Conservation (phyloP, 2,888 invertebrate species). For the Micropterix aruncella region DNA sequence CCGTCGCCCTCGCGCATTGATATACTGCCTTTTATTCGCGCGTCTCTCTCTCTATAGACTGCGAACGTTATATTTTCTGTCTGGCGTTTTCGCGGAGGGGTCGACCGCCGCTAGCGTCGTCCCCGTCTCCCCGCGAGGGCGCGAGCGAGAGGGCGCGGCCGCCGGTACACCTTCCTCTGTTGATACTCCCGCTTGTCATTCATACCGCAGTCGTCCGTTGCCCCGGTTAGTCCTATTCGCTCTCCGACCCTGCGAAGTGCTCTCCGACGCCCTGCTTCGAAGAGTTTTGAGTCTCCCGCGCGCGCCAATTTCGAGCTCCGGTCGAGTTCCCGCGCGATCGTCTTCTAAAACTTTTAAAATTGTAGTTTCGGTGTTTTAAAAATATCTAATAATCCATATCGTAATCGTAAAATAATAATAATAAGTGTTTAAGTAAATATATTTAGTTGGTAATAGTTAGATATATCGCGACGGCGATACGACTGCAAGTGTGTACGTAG, state of each 20-base stretch:
- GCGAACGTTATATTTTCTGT: not conserved
- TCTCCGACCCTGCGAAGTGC: not conserved
- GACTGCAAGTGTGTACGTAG: too few species aligned
- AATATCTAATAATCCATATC: too few species aligned
- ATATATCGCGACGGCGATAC: too few species aligned
- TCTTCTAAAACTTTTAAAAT: too few species aligned
- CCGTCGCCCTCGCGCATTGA: not conserved
- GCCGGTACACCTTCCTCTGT: not conserved
- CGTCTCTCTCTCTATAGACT: not conserved
- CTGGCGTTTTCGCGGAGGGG: not conserved
- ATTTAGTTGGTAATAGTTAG: too few species aligned
- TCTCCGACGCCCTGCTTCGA: not conserved
- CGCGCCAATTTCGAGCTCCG: too few species aligned
- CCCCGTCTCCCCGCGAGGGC: too few species aligned
- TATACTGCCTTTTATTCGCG: not conserved
- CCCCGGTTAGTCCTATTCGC: not conserved
- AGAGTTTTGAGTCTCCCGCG: not conserved
- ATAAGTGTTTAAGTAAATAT: too few species aligned
- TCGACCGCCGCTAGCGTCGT: not conserved
- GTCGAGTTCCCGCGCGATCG: too few species aligned
- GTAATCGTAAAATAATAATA: too few species aligned
- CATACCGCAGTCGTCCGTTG: not conserved
- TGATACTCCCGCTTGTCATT: not conserved
- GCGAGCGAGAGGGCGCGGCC: not conserved
- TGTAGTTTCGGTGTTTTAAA: too few species aligned